phyloP scores from a whole-genome alignment of 2,888 invertebrate species.

The Drosophila kambysellisi region DNA sequence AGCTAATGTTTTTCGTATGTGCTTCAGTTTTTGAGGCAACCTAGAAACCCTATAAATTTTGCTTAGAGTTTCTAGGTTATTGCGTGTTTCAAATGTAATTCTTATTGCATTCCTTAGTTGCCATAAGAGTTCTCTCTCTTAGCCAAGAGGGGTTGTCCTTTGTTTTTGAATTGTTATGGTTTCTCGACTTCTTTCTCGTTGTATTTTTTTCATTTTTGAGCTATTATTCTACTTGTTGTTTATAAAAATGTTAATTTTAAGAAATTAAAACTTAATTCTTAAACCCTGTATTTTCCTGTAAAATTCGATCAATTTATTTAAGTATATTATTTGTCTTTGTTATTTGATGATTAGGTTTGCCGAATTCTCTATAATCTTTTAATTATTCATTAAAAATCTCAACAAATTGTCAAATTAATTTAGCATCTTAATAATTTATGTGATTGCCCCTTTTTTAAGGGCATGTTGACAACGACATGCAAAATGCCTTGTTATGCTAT shows the following conservation, averaged over 20 bases:
- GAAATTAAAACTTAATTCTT: neutral
- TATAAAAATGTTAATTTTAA: neutral
- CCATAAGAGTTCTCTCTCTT: neutral
- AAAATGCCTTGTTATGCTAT: conserved; percentile 14
- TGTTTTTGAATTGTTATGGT: neutral
- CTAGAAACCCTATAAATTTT: conserved; percentile 9
- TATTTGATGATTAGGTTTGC: neutral
- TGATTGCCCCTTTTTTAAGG: neutral
- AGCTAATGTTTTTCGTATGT: conserved; percentile 35
- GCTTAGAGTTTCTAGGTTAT: neutral
- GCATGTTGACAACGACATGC: neutral
- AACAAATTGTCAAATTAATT: neutral
- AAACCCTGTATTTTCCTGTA: neutral
- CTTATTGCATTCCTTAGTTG: neutral
- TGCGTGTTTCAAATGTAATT: conserved; percentile 1
- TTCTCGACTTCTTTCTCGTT: neutral
- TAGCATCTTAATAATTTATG: neutral
- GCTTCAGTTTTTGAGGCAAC: conserved; percentile 10
- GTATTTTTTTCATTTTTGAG: neutral
- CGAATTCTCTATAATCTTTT: neutral
- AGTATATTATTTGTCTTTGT: neutral
- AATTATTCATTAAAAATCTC: neutral
- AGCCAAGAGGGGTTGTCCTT: neutral
- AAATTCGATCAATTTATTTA: neutral
- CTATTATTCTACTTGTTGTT: neutral